Conservation (phyloP, 2,113 vertebrate genomes). For the Sinocyclocheilus grahami region DNA sequence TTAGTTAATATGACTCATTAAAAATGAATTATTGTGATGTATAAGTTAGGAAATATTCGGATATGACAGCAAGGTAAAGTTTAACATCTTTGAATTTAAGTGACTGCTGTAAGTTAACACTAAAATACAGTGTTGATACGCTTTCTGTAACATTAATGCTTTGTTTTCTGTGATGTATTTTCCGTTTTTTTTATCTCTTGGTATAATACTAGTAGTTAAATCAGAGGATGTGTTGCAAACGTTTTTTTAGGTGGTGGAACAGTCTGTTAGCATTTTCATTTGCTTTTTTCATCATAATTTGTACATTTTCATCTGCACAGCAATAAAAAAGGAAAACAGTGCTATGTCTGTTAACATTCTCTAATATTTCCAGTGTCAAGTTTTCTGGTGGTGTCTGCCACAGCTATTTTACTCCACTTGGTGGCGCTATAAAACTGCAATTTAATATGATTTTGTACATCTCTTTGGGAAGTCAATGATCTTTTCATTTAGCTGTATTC, state of each 20-base stretch:
- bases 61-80: not conserved
- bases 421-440: not conserved
- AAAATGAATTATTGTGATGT: not conserved
- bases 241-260: not conserved
- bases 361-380: not conserved
- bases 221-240: slow-evolving; percentile 16
- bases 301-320: slow-evolving; percentile 20
- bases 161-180: slow-evolving; percentile 12
- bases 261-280: not conserved
- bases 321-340: slow-evolving; percentile 1
- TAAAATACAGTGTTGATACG: not conserved
- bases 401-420: not conserved
- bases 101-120: not conserved
- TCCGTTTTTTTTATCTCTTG: not conserved
- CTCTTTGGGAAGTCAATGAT: not conserved
- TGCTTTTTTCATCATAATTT: not conserved
- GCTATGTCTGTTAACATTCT: not conserved
- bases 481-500: not conserved
- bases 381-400: not conserved
- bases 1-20: not conserved
- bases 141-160: not conserved
- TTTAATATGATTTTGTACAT: not conserved
- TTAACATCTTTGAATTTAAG: not conserved
- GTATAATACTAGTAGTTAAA: not conserved
- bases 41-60: not conserved